phyloP scores from a whole-genome alignment of 2,113 vertebrate species.

The Limanda limanda region DNA sequence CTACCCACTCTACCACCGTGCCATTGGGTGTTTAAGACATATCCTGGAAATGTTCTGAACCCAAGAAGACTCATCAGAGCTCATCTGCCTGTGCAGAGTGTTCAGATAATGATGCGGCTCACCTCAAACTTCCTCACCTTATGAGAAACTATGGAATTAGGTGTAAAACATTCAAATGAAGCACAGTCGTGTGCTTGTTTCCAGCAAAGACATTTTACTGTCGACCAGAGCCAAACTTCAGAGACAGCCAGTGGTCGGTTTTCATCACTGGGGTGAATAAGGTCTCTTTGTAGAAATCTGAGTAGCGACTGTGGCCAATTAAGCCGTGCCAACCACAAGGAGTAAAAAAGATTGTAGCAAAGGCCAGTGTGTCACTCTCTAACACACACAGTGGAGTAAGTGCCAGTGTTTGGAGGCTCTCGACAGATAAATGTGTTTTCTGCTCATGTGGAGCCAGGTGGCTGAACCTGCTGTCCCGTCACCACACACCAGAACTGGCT shows the following conservation, averaged over 20 bases:
- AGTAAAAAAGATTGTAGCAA: background rate
- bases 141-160: constrained; percentile 32
- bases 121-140: constrained; percentile 1
- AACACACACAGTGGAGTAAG: constrained; percentile 4
- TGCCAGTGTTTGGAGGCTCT: background rate
- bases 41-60: background rate
- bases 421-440: background rate
- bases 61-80: background rate
- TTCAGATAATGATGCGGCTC: constrained; percentile 51
- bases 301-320: constrained; percentile 22
- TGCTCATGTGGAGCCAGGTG: constrained; percentile 64
- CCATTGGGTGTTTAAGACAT: background rate
- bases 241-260: constrained; percentile 4
- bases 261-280: constrained; percentile 5
- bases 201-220: constrained; percentile 11
- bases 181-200: constrained; percentile 10
- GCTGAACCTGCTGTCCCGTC: constrained; percentile 54
- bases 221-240: background rate
- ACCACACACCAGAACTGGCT: constrained; percentile 6
- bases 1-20: too few relatives aligned
- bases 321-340: background rate
- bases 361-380: constrained; percentile 19
- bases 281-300: constrained; percentile 19
- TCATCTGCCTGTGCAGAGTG: background rate
- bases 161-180: constrained; percentile 9